These are phyloP conservation scores for Himalopsyche japonica DNA, from an alignment of 2,888 invertebrate genomes.

Conservation along the genomic window DNA sequence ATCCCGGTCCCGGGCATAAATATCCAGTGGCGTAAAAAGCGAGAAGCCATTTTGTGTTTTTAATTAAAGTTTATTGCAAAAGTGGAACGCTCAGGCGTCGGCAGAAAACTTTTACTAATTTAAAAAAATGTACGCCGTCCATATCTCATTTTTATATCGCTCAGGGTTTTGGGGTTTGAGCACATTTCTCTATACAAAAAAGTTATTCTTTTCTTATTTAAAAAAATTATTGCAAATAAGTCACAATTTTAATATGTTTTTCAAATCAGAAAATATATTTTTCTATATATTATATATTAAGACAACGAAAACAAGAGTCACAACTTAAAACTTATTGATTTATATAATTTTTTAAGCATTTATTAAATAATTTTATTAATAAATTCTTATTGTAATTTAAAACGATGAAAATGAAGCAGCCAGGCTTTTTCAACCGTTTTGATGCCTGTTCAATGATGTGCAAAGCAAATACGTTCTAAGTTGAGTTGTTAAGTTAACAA, in stretches of 20 bases:
- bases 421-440: too few relatives aligned
- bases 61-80: conserved; percentile 27
- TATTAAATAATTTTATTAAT: too few relatives aligned
- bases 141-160: background rate
- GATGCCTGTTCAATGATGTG: too few relatives aligned
- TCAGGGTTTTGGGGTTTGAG: background rate
- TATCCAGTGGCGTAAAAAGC: background rate
- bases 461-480: too few relatives aligned
- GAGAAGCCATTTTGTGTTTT: conserved; percentile 15
- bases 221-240: background rate
- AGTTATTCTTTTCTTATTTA: background rate
- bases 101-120: background rate
- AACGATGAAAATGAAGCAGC: too few relatives aligned
- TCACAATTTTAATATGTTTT: background rate
- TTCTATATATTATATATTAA: too few relatives aligned
- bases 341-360: too few relatives aligned
- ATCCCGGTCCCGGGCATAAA: background rate
- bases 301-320: too few relatives aligned
- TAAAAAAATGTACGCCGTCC: background rate
- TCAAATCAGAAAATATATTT: too few relatives aligned
- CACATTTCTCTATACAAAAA: background rate
- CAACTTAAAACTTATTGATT: too few relatives aligned
- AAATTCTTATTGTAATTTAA: too few relatives aligned
- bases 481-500: too few relatives aligned
- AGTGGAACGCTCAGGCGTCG: background rate